Conservation (phyloP, 2,888 invertebrate genomes). For the Drosophila yooni region DNA sequence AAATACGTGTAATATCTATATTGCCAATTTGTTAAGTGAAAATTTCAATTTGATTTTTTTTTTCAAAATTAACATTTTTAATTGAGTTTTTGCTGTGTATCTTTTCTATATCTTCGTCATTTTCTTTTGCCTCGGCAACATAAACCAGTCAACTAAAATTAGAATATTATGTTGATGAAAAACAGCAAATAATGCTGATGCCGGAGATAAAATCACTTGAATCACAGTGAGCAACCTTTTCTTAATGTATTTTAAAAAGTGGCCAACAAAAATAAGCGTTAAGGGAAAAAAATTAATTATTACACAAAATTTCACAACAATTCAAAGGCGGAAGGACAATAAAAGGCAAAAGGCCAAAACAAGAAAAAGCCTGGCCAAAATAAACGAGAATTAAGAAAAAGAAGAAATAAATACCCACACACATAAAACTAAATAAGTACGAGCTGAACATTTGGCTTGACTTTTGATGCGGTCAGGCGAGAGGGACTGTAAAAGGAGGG, state of each 20-base stretch:
- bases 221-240: constrained; percentile 46
- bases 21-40: constrained; percentile 24
- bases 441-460: constrained; percentile 61
- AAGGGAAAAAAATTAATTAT: constrained; percentile 71
- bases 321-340: constrained; percentile 74
- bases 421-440: constrained; percentile 44
- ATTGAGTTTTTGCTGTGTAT: constrained; percentile 63
- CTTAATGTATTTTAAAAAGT: constrained; percentile 13
- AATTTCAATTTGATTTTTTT: constrained; percentile 29
- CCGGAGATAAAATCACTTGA: constrained; percentile 66
- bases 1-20: constrained; percentile 23
- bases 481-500: constrained; percentile 5
- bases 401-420: not conserved
- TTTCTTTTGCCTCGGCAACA: constrained; percentile 27
- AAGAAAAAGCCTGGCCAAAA: constrained; percentile 40
- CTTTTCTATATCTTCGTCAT: not conserved
- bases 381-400: constrained; percentile 46
- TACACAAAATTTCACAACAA: constrained; percentile 73
- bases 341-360: constrained; percentile 59
- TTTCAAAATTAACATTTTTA: constrained; percentile 59
- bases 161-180: constrained; percentile 62
- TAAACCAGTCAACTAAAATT: constrained; percentile 71
- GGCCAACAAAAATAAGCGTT: constrained; percentile 36
- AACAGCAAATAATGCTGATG: constrained; percentile 39
- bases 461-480: constrained; percentile 73